Base-by-base conservation (phyloP, 2,888 invertebrate species). In the Cyaniris semiargus region DNA sequence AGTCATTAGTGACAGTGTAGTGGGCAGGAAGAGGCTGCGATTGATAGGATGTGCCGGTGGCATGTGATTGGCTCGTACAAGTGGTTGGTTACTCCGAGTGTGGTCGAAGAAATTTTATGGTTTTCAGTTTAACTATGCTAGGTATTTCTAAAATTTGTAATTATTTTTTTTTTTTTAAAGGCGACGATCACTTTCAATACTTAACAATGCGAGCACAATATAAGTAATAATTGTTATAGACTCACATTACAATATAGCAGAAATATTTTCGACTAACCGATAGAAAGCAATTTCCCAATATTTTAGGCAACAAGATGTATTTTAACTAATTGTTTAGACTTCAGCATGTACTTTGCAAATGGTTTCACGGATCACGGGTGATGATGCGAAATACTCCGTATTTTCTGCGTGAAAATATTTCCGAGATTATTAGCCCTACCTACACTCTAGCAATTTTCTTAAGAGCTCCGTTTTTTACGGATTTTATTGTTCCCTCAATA, bases 1-100 rank as follows among this genome's bases (percentile, higher is more conserved):
- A 92, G 92, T 92, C 90, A 90, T 92, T 92, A 92, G 89, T 87
- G 90, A 89, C 89, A 87, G 86, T 86, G 86, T 85, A 87, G 87
- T 88, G 87, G 89, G 89, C 88, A 88, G 90, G 90, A 90, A 89
- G 89, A 87, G 89, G 88, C 85, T 81, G 84, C 87, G 88, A 89
- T 89, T 89, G 90, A 90, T 90, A 89, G 87, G 85, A 89, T 86
- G 85, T 87, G 83, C 84, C 82, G 80, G 82, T 78, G 78, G 77
- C 76, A 79, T 76, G 80, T 85, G 86, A 88, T 88, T 87, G 87
- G 87, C 86, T 88, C 86, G 86, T 72, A 66, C 66, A 66, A 66
- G 66, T 66, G 66, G 66, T 66, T 66, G 66, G 66, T 66, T 31
- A 66, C 66, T 66, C 23, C 7, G 8, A 21, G 58, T n/a, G 23